Evolutionary conservation across 2,797 vertebrate genomes (phyloP).

Genomic region (Ataeniobius toweri): DNA sequence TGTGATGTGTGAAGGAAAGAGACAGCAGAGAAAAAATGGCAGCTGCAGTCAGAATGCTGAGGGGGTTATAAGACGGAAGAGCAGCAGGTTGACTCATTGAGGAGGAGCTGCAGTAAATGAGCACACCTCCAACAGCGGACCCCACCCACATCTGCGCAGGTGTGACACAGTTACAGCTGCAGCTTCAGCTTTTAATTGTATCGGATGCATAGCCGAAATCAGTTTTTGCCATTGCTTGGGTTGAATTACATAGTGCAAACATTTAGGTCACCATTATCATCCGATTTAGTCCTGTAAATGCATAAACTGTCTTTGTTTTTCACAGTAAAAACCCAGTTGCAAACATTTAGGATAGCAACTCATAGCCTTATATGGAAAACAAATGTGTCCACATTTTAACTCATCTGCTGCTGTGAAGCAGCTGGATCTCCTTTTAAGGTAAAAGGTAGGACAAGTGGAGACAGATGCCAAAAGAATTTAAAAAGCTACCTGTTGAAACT

Average conservation of each 20-base stretch:
- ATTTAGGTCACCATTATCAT: background rate
- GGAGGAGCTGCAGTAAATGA: conserved; percentile 56
- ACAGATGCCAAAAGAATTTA: conserved; percentile 15
- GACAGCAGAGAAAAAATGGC: conserved; percentile 55
- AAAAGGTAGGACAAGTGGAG: conserved; percentile 36
- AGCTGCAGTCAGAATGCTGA: conserved; percentile 51
- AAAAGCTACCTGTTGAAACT: conserved; percentile 12
- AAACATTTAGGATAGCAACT: conserved; percentile 19
- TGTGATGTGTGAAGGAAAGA: conserved; percentile 47
- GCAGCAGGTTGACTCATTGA: conserved; percentile 67
- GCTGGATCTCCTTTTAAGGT: conserved; percentile 72
- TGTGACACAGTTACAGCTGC: conserved; percentile 54
- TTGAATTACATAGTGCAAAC: background rate
- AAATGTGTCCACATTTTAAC: conserved; percentile 53
- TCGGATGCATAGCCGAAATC: conserved; percentile 25
- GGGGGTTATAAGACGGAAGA: conserved; percentile 58
- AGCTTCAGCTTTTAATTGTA: conserved; percentile 40
- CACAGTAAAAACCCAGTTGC: conserved; percentile 51
- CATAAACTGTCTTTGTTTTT: background rate
- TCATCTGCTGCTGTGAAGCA: conserved; percentile 33
- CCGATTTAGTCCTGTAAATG: background rate
- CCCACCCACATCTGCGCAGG: conserved; percentile 49
- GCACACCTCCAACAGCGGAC: conserved; percentile 56
- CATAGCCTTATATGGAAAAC: conserved; percentile 73
- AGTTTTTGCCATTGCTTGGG: background rate